Evolutionary conservation across 2,797 vertebrate species (phyloP).

Genomic region (Sternarchorhynchus goeldii): DNA sequence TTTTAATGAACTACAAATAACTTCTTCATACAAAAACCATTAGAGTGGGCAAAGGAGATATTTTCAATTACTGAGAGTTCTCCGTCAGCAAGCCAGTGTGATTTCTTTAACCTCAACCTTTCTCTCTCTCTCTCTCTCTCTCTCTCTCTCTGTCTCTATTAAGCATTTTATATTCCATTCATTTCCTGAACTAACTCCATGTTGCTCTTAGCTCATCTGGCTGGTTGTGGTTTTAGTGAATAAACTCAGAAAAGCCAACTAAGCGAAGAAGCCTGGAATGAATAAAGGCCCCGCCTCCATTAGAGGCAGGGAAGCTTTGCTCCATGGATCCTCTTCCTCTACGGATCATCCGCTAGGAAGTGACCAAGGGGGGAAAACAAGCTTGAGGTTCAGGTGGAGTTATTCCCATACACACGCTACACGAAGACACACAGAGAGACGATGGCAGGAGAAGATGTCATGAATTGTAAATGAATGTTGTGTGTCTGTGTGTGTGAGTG

Average conservation of each 20-base stretch:
- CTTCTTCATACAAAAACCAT: constrained; percentile 55
- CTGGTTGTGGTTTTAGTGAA: constrained; percentile 10
- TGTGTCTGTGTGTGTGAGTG: neutral
- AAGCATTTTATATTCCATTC: neutral
- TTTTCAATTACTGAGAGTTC: constrained; percentile 56
- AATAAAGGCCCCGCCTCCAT: constrained; percentile 11
- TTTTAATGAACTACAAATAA: constrained; percentile 61
- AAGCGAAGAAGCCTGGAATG: neutral
- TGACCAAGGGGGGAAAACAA: neutral
- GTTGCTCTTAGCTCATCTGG: constrained; percentile 27
- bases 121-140: constrained; percentile 6
- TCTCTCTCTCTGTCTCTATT: neutral
- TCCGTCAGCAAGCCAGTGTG: constrained; percentile 33
- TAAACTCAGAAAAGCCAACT: neutral
- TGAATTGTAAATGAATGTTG: constrained; percentile 31
- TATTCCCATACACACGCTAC: neutral
- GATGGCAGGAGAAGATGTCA: constrained; percentile 18
- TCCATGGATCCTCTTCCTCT: no score
- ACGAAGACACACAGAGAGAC: constrained; percentile 13
- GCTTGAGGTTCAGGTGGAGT: neutral
- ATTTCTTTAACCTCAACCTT: constrained; percentile 33
- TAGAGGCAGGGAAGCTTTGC: neutral
- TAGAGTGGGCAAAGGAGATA: constrained; percentile 47
- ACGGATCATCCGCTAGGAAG: neutral
- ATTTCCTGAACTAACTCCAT: neutral